A percentile compares a stretch with the other conserved stretches of the same genome.
Conservation (phyloP, 2,888 invertebrate species). For the Napeogenes inachia region DNA sequence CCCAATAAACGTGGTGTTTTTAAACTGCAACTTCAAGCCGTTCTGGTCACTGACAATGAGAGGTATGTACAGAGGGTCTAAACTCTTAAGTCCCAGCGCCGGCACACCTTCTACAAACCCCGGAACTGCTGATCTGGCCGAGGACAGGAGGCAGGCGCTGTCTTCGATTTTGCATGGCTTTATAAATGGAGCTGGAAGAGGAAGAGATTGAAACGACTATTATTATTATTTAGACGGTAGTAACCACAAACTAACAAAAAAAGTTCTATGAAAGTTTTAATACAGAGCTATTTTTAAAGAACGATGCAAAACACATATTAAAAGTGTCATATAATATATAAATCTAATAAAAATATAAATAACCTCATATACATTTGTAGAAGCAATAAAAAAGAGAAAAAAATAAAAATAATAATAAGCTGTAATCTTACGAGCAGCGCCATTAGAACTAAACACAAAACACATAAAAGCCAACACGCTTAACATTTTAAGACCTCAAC, state of each 20-base stretch:
- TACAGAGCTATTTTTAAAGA: too few species aligned
- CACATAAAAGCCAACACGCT: background rate
- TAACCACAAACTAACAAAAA: too few species aligned
- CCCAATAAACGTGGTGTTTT: conserved; percentile 50
- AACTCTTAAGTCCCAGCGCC: conserved; percentile 46
- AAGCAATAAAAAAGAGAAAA: too few species aligned
- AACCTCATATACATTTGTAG: background rate
- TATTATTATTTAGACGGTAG: background rate
- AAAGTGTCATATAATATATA: background rate
- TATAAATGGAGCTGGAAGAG: conserved; percentile 57
- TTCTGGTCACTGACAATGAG: conserved; percentile 49
- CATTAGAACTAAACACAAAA: background rate
- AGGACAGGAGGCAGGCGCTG: conserved; percentile 43
- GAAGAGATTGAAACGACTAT: background rate
- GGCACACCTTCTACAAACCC: conserved; percentile 51
- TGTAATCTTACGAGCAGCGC: conserved; percentile 42
- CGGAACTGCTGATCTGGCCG: conserved; percentile 51
- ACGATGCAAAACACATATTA: too few species aligned
- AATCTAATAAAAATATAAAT: background rate
- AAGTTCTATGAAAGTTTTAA: too few species aligned
- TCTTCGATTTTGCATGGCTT: conserved; percentile 55
- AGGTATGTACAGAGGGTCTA: conserved; percentile 56
- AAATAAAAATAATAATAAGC: background rate
- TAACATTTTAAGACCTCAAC: background rate
- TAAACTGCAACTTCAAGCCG: conserved; percentile 50